Evolutionary conservation across 2,113 vertebrate species (phyloP).

Genomic region (Desmodus rotundus): DNA sequence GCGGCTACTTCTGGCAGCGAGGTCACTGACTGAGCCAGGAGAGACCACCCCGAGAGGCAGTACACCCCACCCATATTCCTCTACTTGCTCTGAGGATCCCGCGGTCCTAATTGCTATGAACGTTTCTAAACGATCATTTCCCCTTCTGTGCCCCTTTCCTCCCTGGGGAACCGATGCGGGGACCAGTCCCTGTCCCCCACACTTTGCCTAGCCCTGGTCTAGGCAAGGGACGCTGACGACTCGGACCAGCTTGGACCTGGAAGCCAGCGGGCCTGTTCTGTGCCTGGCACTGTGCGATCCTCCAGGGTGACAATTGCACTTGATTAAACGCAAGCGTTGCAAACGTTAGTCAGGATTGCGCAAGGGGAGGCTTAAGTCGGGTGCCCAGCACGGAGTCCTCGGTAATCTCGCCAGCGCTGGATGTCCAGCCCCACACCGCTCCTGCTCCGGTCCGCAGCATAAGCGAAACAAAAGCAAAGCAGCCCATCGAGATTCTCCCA

Average conservation of each 20-base stretch:
- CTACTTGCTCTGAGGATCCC: neutral
- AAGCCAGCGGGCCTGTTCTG: neutral
- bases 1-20: neutral
- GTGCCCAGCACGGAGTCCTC: neutral
- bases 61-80: neutral
- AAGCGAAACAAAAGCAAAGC: neutral
- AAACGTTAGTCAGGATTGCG: accelerated
- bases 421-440: too few species aligned
- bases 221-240: neutral
- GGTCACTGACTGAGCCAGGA: neutral
- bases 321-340: neutral
- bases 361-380: neutral
- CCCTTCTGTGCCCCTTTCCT: neutral
- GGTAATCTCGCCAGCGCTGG: neutral
- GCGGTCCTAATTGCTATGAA: neutral
- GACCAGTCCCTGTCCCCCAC: accelerated
- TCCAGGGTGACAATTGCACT: neutral
- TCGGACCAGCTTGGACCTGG: neutral
- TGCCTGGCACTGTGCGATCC: neutral
- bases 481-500: neutral
- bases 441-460: neutral
- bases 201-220: neutral
- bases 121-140: neutral
- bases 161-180: neutral
- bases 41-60: too few species aligned